Percentiles rank a stretch among this genome's conserved stretches.
phyloP scores from a whole-genome alignment of 1,140 invertebrate genomes.

The Anastrepha obliqua region DNA sequence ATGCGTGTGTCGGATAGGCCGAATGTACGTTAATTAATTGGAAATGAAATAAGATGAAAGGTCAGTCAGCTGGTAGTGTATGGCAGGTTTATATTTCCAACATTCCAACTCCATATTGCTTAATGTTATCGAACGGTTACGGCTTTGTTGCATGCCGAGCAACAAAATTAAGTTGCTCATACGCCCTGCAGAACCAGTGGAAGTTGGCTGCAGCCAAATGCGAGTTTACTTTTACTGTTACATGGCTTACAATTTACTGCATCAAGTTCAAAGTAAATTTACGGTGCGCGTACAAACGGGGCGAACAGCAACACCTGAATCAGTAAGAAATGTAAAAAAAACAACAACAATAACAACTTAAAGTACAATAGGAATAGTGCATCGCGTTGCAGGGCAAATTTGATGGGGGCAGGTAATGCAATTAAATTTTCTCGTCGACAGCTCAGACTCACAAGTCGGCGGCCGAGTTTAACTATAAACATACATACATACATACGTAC shows the following conservation, averaged over 20 bases:
- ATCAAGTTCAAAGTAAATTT: constrained; percentile 32
- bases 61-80: neutral
- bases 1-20: neutral
- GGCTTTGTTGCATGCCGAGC: neutral
- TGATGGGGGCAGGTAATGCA: neutral
- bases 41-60: constrained; percentile 21
- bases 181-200: neutral
- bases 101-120: neutral
- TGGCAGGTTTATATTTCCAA: neutral
- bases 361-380: no score
- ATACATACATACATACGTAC: neutral
- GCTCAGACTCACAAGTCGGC: neutral
- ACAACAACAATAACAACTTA: neutral
- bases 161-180: constrained; percentile 34
- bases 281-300: neutral
- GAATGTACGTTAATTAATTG: constrained; percentile 26
- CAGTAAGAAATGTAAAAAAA: neutral
- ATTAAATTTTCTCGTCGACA: neutral
- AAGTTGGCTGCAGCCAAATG: neutral
- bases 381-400: neutral
- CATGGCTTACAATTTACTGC: neutral
- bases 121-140: neutral
- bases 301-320: neutral
- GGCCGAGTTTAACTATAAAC: neutral
- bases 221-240: neutral